Evolutionary conservation across 2,888 invertebrate species (phyloP), one percentile per base, ranked within the genome.

Genomic region (Lathronympha strigana): DNA sequence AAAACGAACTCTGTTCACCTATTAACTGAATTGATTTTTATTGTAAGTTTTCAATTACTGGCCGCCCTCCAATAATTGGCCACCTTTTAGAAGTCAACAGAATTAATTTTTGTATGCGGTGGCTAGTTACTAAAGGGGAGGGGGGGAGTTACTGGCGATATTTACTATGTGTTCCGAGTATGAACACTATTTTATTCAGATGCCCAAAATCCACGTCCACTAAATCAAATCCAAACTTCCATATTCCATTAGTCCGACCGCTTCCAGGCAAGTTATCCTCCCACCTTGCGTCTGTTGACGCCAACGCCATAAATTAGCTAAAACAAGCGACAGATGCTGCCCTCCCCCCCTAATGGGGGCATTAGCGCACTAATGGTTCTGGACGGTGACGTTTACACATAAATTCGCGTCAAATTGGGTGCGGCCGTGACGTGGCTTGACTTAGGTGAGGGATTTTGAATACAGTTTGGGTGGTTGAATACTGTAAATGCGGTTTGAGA

Each of bases 291-390:
- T 82, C 80, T 84, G 87, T 83, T 84, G 83, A 75, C 78, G 79
- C 82, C 85, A 90, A 75, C 78, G 79, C 82, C 85, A 90, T 91
- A 92, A 91, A 92, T 92, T 91, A 91, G 84, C 80, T 88, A 90
- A 90, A 92, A 92, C 92, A 92, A 91, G 92, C 90, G 87, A 84
- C 91, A 91, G 90, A 89, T 91, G 90, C 84, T 85, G 80, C 72
- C 70, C 67, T 74, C 81, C 88, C 43, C 19, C 33, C 86, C 88
- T 91, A 91, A 91, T 90, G 89, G 88, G 78, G 77, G 89, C 90
- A 91, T 91, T 91, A 91, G 90, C 84, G 82, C 83, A 87, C 91
- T 92, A 91, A 91, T 91, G 91, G 90, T 81, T 76, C 76, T 81
- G 84, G 86, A 81, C 87, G 84, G 80, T 89, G 91, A 91, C 91